Percentiles rank a stretch among this genome's conserved stretches.
Conservation (phyloP, 2,113 vertebrate species). For the Odocoileus virginianus region DNA sequence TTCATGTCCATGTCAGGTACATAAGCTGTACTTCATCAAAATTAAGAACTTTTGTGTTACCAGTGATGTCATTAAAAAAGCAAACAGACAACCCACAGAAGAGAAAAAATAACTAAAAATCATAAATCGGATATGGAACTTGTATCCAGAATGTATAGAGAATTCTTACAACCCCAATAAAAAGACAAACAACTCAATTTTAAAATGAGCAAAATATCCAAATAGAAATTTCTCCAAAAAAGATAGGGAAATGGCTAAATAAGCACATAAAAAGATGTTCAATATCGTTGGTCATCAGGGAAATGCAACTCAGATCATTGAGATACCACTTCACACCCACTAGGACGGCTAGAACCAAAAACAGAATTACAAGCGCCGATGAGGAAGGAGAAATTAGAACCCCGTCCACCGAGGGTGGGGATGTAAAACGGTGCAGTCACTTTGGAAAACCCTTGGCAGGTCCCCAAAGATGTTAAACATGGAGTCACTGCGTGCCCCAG, state of each 20-base stretch:
- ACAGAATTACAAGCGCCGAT: accelerated
- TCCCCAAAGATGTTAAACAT: not conserved
- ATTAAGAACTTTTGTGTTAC: not conserved
- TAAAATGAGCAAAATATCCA: not conserved
- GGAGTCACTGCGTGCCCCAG: accelerated
- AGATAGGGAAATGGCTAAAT: too few relatives aligned
- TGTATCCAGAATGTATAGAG: not conserved
- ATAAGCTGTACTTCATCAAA: too few relatives aligned
- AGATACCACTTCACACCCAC: not conserved
- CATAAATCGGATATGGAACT: not conserved
- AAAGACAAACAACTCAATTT: not conserved
- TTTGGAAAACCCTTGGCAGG: not conserved
- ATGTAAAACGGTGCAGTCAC: accelerated
- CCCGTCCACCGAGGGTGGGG: accelerated
- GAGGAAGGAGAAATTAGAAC: not conserved
- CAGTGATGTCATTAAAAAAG: not conserved
- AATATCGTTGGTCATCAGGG: accelerated
- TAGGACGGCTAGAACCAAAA: accelerated
- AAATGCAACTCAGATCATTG: accelerated
- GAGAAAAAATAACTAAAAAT: too few relatives aligned
- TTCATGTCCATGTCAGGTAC: not conserved
- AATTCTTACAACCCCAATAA: not conserved
- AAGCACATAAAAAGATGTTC: not conserved
- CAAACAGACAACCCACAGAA: not conserved
- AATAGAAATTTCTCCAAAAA: not conserved